Evolutionary conservation across 53 echinoderm and acorn worm genomes (phyloP), one percentile per base, ranked within the genome.

Genomic region (Luidia sarsii): DNA sequence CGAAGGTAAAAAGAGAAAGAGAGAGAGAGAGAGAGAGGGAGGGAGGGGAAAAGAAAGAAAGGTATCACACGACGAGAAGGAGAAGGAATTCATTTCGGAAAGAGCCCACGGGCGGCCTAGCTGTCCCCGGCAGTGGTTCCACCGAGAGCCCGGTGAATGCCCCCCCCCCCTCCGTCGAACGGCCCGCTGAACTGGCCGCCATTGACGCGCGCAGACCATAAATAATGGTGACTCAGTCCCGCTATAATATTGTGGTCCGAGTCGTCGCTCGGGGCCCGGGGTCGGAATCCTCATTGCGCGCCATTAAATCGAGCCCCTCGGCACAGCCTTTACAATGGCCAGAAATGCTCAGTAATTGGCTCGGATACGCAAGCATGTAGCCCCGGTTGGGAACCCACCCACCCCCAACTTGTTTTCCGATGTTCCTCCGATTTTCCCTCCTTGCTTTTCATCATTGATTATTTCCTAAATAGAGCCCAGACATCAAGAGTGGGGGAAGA

Each of bases 261-360:
- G 41, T 11, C 39, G 39, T 18, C 8, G 33, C 20, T n/a, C 37
- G 32, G 41, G 20, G 77, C 77, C 61, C 24, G 7, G 37, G 77
- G 60, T 60, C 31, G 45, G 61, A 20, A 19, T 30, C 46, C 48
- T 48, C 77, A 77, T 77, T 77, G 60, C 59, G 18, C 29, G 59
- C 77, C 77, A 77, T 77, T 77, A 77, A 77, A 60, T 59, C 77
- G 16, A 77, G 60, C 60, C 77, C 77, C 37, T 45, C 61, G 77
- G 77, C 77, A 59, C 48, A 19, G 33, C 34, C 16, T 29, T 30
- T 61, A 77, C 77, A 77, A 77, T 77, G 61, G 67, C 8, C 45
- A 60, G 77, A 77, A 77, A 46, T 61, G 61, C 77, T n/a, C 61
- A 77, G 77, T 77, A 77, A 77, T 77, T 77, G 77, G 77, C 60